Percentiles rank a stretch among this genome's conserved stretches.
Evolutionary conservation across 2,888 invertebrate genomes (phyloP).

Genomic region (Agrilus cyanescens): DNA sequence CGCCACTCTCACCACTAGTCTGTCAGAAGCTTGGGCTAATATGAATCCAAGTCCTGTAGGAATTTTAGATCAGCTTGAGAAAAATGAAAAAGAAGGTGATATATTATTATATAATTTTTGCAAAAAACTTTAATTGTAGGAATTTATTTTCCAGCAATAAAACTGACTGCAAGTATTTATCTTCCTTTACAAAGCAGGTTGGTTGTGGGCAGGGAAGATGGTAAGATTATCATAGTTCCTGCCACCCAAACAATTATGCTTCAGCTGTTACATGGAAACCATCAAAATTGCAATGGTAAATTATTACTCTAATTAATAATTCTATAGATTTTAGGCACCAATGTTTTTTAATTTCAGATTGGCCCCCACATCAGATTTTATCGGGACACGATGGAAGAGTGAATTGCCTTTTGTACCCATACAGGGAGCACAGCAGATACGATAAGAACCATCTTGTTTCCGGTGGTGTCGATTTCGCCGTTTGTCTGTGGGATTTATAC

Average conservation of each 20-base stretch:
- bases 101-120: conserved; percentile 1
- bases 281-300: conserved; percentile 66
- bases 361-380: conserved; percentile 81
- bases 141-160: conserved; percentile 42
- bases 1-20: conserved; percentile 68
- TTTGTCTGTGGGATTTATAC: conserved; percentile 91
- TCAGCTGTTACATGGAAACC: conserved; percentile 78
- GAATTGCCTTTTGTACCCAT: conserved; percentile 90
- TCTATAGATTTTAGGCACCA: neutral
- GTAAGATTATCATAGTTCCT: conserved; percentile 89
- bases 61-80: conserved; percentile 78
- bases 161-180: conserved; percentile 89
- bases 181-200: conserved; percentile 85
- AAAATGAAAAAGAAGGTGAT: conserved; percentile 52
- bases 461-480: conserved; percentile 96
- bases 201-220: conserved; percentile 91
- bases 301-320: conserved; percentile 1
- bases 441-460: conserved; percentile 83
- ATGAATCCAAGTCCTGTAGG: conserved; percentile 85
- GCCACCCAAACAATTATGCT: conserved; percentile 92
- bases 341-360: conserved; percentile 43
- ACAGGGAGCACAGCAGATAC: conserved; percentile 80
- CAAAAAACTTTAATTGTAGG: too few species aligned
- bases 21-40: conserved; percentile 77
- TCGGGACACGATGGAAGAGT: conserved; percentile 87